These are phyloP conservation scores for Vanessa cardui DNA, from an alignment of 2,888 invertebrate species.

Conservation along the genomic window DNA sequence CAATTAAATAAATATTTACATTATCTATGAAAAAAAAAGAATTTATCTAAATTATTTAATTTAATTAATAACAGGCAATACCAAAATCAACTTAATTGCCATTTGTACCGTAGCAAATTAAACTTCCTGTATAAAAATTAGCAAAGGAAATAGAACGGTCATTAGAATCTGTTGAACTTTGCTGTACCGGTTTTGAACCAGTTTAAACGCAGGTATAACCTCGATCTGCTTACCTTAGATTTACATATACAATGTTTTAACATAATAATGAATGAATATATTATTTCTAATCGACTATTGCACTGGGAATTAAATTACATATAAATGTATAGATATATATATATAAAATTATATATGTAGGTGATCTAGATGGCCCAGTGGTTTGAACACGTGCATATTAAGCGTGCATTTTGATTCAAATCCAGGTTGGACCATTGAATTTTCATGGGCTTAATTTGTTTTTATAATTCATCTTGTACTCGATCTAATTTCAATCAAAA, in stretches of 20 bases:
- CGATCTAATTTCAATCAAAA: too few relatives aligned
- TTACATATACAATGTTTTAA: constrained; percentile 20
- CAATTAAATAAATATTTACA: too few relatives aligned
- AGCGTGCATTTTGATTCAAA: too few relatives aligned
- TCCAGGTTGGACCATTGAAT: too few relatives aligned
- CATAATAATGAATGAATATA: constrained; percentile 10
- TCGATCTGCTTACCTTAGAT: constrained; percentile 28
- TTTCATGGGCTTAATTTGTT: too few relatives aligned
- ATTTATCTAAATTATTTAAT: neutral
- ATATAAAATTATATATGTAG: neutral
- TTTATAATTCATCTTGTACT: too few relatives aligned
- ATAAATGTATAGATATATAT: neutral
- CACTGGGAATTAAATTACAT: neutral
- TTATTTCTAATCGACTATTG: neutral
- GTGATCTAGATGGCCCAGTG: too few relatives aligned
- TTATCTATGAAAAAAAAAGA: too few relatives aligned
- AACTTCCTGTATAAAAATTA: constrained; percentile 35
- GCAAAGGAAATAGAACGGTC: constrained; percentile 38
- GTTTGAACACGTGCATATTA: too few relatives aligned
- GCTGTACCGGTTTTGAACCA: constrained; percentile 28
- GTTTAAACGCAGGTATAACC: constrained; percentile 26
- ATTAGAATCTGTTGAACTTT: constrained; percentile 39
- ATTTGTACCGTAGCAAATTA: constrained; percentile 21
- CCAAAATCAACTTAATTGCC: constrained; percentile 1
- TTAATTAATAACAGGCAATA: neutral